These are phyloP conservation scores for Scelioninae gen. 2 DNA, from an alignment of 2,888 invertebrate genomes.

Conservation along the genomic window DNA sequence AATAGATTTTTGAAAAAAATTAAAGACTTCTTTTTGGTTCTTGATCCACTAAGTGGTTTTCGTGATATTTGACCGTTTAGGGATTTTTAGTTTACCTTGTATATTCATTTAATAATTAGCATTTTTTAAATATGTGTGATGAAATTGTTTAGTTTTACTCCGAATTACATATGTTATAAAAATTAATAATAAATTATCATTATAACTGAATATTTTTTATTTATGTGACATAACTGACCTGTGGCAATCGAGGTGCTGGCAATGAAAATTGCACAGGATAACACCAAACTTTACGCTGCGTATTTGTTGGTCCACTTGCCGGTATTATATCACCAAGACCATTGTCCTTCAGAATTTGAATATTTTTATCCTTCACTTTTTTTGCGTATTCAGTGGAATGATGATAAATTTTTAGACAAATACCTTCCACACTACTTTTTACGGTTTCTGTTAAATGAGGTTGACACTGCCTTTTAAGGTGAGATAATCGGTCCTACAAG, in stretches of 20 bases:
- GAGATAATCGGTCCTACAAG: conserved; percentile 82
- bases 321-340: conserved; percentile 80
- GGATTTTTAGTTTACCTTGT: too few relatives aligned
- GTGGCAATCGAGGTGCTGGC: conserved; percentile 89
- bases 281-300: conserved; percentile 93
- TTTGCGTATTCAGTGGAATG: conserved; percentile 93
- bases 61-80: too few relatives aligned
- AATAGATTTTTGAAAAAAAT: too few relatives aligned
- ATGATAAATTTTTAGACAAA: conserved; percentile 95
- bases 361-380: conserved; percentile 92
- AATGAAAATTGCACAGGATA: conserved; percentile 94
- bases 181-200: too few relatives aligned
- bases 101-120: too few relatives aligned
- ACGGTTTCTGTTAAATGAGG: conserved; percentile 96
- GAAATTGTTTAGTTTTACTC: too few relatives aligned
- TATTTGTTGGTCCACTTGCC: conserved; percentile 81
- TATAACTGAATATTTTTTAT: too few relatives aligned
- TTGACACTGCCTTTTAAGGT: conserved; percentile 95
- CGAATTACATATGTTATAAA: too few relatives aligned
- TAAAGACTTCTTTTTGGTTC: too few relatives aligned
- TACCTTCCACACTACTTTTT: conserved; percentile 94
- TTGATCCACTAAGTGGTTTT: too few relatives aligned
- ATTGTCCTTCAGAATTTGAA: conserved; percentile 89
- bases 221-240: too few relatives aligned
- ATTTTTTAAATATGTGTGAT: too few relatives aligned